Base-by-base conservation (phyloP, 2,113 vertebrate genomes). In the human region DNA sequence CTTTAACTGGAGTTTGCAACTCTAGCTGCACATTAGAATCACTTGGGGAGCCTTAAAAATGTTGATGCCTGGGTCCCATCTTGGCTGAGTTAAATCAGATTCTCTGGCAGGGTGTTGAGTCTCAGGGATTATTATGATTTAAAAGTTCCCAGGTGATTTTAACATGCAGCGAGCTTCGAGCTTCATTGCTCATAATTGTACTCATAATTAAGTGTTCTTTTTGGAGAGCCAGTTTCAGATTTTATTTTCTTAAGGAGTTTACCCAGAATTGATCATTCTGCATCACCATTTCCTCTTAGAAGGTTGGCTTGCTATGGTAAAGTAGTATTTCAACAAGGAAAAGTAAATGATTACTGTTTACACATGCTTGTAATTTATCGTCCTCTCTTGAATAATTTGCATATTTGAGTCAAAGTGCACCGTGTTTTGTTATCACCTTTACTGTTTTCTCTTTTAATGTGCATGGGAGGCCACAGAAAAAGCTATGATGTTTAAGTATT, bases 151-250 rank as follows among this genome's bases (percentile, higher is more conserved):
- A 32, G 61, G 10, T 90, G 79, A 93, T 52, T 59, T 48, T 81
- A 27, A 35, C 57, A 79, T 22, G 40, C 30, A 68, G 38, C 8
- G 32, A 48, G 40, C 12, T 17, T n/a, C 89, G 57, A 85, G 89
- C 93, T 66, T 55, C 40, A 35, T 87, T 76, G 16, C 25, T 81
- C 40, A 48, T 76, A 27, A 82, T 55, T 81, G 40, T n/a, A 59
- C 32, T 94, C 23, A 81, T 82, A 89, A 68, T 78, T 82, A 80
- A 90, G 64, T 55, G 23, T 92, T 92, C 30, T 85, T 92, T 92
- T 90, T 81, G 10, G 59, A 72, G 35, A 88, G 90, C 5, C 8
- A 14, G 9, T 27, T 86, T 96, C 12, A 30, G 8, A 1, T 79
- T 83, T 73, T 22, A 40, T 48, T 86, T 85, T 79, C 87, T 70